Conservation (phyloP, 2,797 vertebrate genomes). For the Stomatorhinus walkeri region DNA sequence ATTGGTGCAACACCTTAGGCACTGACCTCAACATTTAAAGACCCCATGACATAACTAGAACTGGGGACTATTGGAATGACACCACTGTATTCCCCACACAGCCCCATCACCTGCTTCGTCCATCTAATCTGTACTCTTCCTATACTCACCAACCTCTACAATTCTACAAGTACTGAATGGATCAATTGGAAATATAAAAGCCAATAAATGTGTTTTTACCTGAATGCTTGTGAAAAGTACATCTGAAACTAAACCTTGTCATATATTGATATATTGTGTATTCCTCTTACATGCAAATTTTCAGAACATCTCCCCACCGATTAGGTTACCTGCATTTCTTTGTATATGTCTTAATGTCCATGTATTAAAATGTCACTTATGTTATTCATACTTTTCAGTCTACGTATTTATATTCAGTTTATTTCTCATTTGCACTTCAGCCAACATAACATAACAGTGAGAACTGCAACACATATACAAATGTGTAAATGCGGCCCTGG, state of each 20-base stretch:
- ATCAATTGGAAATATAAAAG: neutral
- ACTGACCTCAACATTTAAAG: neutral
- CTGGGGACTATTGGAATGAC: too few species aligned
- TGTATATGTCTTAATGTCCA: neutral
- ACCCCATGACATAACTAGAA: too few species aligned
- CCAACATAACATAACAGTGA: too few species aligned
- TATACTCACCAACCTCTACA: neutral
- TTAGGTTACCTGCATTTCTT: neutral
- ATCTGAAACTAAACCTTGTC: too few species aligned
- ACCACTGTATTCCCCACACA: neutral
- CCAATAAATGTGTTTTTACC: neutral
- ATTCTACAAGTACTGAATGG: neutral
- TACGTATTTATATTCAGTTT: neutral
- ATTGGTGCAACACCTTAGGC: neutral
- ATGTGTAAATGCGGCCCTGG: too few species aligned
- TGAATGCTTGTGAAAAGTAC: neutral
- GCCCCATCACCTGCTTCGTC: neutral
- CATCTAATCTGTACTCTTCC: neutral
- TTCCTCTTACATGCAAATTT: neutral
- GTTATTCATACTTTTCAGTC: neutral
- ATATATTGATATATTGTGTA: neutral
- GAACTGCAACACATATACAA: too few species aligned
- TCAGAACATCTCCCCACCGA: neutral
- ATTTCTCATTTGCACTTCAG: neutral
- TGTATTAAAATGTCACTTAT: neutral